Conservation (phyloP, 2,113 vertebrate species). For the Corythornis vintsioides region DNA sequence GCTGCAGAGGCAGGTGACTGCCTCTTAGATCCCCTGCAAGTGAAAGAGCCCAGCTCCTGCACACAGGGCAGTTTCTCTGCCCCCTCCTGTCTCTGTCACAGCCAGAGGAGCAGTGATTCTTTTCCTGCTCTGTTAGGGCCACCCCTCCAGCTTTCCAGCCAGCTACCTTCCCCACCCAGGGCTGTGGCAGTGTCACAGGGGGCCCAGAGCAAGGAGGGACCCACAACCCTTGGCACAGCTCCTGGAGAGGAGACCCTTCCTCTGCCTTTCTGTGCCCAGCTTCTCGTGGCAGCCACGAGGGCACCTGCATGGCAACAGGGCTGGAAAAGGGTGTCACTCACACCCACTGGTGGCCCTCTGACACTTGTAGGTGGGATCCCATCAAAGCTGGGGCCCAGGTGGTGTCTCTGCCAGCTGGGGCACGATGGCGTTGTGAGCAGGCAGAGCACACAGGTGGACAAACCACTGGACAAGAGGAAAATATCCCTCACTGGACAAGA, state of each 20-base stretch:
- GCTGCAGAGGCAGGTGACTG: background rate
- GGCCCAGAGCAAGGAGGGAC: background rate
- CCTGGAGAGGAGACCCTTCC: background rate
- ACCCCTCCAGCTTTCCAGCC: background rate
- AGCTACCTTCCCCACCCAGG: rapidly evolving
- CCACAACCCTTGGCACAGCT: background rate
- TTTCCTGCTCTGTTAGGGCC: background rate
- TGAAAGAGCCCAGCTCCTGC: background rate
- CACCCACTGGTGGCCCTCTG: background rate
- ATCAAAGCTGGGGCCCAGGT: background rate
- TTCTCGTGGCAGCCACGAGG: background rate
- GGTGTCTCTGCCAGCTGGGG: background rate
- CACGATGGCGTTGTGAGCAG: background rate
- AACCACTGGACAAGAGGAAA: background rate
- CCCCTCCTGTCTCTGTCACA: background rate
- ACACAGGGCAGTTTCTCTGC: background rate
- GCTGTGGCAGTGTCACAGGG: rapidly evolving
- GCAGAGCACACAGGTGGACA: rapidly evolving
- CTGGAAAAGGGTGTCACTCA: background rate
- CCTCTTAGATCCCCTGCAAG: background rate
- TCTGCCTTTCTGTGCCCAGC: background rate
- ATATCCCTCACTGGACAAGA: no score
- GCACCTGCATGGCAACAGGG: background rate
- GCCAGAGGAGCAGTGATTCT: background rate
- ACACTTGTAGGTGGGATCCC: background rate